Evolutionary conservation across 2,797 vertebrate genomes (phyloP), one percentile per base, ranked within the genome.

Genomic region (Toxotes lorentzi): DNA sequence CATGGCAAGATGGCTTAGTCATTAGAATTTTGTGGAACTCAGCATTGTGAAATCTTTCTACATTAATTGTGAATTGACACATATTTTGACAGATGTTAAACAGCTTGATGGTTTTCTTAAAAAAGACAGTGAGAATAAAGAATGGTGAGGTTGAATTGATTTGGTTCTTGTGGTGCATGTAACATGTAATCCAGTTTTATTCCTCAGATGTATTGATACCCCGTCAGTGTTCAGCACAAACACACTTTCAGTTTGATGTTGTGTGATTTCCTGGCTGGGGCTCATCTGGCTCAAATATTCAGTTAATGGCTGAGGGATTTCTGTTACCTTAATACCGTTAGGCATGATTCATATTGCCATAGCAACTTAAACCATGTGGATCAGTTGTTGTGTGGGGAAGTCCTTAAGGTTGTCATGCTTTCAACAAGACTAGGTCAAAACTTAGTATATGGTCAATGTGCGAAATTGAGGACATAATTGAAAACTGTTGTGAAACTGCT

Each of bases 281-380:
- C 62, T 65, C 32, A 59, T 60, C 14, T 65, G 48, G n/a, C 13
- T 56, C 9, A 73, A 69, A 41, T 43, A 23, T 47, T 50, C 23
- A 38, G 9, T 21, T 53, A 50, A 70, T 48, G 35, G 43, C 56
- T 66, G 34, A 66, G 65, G 21, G 56, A 70, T 77, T 73, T 81
- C 8, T 56, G 35, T 82, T 67, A 60, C 68, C 51, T 71, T 63
- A 35, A 13, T 40, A n/a, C 7, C 17, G 14, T 63, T 63, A 34
- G n/a, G 19, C 54, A 67, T 60, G 73, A 41, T 70, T 83, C 71
- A 54, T 47, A 69, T 82, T 61, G 24, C 68, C 38, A 63, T 78
- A 79, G 86, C 73, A 80, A 77, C 48, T 2, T n/a, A 35, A 58
- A 24, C 17, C 27, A 32, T 3, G 24, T 32, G 9, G 9, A 32